Evolutionary conservation across 2,797 vertebrate species (phyloP).

Genomic region (Gadopsis marmoratus): DNA sequence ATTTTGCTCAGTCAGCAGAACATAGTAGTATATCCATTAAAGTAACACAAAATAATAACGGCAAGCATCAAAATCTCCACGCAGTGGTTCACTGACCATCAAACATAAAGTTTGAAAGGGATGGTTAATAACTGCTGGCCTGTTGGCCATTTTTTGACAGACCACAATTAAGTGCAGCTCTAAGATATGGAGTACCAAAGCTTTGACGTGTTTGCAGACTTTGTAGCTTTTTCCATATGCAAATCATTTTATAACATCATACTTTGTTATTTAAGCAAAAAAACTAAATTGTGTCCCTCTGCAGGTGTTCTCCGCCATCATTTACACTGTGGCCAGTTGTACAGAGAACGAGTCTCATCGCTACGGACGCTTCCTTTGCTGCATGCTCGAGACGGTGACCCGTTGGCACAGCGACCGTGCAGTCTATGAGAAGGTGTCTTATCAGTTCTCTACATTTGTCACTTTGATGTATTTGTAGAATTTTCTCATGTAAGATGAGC

Average conservation of each 20-base stretch:
- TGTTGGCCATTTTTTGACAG: not conserved
- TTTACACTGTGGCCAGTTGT: conserved; percentile 99
- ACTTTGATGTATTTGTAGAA: not conserved
- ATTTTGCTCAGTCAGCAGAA: not conserved
- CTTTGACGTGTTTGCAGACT: not conserved
- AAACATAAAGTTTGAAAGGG: not conserved
- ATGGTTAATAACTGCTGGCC: not conserved
- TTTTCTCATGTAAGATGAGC: not conserved
- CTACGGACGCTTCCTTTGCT: conserved; percentile 98
- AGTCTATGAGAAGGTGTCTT: conserved; percentile 95
- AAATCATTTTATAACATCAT: not conserved
- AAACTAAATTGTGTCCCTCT: not conserved
- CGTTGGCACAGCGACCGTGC: conserved; percentile 97
- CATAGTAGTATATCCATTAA: not conserved
- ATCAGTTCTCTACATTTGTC: not conserved
- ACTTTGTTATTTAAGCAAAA: not conserved
- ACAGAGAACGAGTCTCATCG: conserved; percentile 99
- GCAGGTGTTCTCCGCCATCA: conserved; percentile 99
- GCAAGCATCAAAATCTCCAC: conserved; percentile 2
- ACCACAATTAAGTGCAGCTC: not conserved
- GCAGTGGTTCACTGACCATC: not conserved
- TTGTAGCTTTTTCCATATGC: not conserved
- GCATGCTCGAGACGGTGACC: conserved; percentile 98
- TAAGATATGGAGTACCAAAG: not conserved
- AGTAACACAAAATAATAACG: conserved; percentile 5